Evolutionary conservation across 2,888 invertebrate species (phyloP), one percentile per base, ranked within the genome.

Genomic region (Eurytoma adleriae): DNA sequence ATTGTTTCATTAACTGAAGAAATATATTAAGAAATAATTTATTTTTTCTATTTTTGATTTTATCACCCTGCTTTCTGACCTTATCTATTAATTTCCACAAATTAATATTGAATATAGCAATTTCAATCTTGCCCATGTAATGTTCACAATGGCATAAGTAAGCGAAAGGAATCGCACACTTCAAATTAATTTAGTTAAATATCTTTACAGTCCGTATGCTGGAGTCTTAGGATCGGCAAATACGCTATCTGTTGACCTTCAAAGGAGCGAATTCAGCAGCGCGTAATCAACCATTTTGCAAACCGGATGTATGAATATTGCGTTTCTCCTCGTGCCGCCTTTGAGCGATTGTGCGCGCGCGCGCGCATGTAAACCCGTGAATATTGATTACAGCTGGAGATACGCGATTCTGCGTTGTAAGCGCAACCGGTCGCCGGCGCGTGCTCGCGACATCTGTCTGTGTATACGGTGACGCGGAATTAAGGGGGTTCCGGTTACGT

Each of bases 311-410:
- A 27, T 10, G 12, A 30, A 30, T 62, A 62, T 62, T 30, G 62
- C n/a, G 30, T 62, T 30, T 70, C 68, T 66, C 74, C 71, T 62
- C 64, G 71, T 50, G 72, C 57, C 40, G 57, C 70, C 40, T 66
- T 73, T 56, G 73, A 73, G 16, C 40, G 64, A 54, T 73, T 30
- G 73, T 5, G 40, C 64, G 56, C 64, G 73, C 64, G 54, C 64
- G 64, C 61, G 61, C 62, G 30, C 54, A 62, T 72, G 40, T 73
- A 73, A 64, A 73, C 64, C 54, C 62, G 20, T 62, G 16, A 5
- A n/a, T 16, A 52, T 62, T 13, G 69, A 69, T 69, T 69, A 69
- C 69, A 56, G 27, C 27, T 16, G n/a, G 56, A 27, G 52, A 48
- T 40, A 20, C 13, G 20, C 50, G 20, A 59, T 59, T 62, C n/a